Conservation (phyloP, 2,113 vertebrate genomes). For the Clarias gariepinus region DNA sequence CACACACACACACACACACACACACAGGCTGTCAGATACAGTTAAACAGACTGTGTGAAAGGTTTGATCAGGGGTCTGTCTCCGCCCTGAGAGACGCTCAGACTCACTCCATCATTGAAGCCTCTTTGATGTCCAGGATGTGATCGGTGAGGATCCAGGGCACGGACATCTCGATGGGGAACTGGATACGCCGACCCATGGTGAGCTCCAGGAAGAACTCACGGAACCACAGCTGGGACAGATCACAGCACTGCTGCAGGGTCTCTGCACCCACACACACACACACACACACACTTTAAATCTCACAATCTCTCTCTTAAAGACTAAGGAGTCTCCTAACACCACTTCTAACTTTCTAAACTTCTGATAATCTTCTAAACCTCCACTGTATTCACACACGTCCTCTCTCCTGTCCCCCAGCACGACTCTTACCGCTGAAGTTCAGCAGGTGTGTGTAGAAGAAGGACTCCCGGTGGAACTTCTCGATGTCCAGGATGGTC, state of each 20-base stretch:
- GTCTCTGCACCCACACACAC: slow-evolving; percentile 77
- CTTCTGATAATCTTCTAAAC: no score
- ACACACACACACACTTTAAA: background rate
- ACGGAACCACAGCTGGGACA: slow-evolving; percentile 99
- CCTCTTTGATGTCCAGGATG: slow-evolving; percentile 97
- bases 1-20: no score
- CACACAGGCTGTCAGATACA: no score
- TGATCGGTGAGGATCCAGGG: slow-evolving; percentile 99
- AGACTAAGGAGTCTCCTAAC: background rate
- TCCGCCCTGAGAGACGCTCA: background rate
- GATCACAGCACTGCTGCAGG: slow-evolving; percentile 96
- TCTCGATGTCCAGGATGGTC: slow-evolving; percentile 91
- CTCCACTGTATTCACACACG: no score
- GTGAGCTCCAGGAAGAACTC: slow-evolving; percentile 99
- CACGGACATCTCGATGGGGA: slow-evolving; percentile 99
- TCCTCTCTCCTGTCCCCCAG: no score
- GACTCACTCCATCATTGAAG: slow-evolving; percentile 97
- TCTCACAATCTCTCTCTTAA: background rate
- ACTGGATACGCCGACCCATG: slow-evolving; percentile 98
- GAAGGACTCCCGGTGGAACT: slow-evolving; percentile 91
- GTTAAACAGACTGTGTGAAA: background rate
- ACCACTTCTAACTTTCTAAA: no score
- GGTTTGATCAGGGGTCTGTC: background rate
- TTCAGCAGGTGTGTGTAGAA: slow-evolving; percentile 93
- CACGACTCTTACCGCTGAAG: slow-evolving; percentile 84